Conservation (phyloP, 2,113 vertebrate genomes). For the Eulemur macaco region DNA sequence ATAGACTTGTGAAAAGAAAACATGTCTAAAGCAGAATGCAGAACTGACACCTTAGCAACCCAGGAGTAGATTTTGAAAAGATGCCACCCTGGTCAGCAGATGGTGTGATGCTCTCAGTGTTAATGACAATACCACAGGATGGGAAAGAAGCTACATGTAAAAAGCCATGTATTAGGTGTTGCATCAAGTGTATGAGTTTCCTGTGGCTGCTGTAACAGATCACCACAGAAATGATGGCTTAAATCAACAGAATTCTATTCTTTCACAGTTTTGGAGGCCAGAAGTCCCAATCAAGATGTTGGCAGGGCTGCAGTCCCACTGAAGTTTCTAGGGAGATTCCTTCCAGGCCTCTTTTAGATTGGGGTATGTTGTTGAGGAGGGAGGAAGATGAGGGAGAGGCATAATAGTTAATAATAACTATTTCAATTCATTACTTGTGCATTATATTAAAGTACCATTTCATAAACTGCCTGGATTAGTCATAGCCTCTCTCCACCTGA, state of each 20-base stretch:
- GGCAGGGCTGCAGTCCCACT: fast-evolving
- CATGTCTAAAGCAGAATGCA: neutral
- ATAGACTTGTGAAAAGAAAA: neutral
- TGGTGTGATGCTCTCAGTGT: no score
- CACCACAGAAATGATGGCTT: neutral
- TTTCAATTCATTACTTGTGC: neutral
- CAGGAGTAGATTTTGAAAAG: neutral
- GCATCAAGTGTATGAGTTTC: neutral
- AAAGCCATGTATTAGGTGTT: neutral
- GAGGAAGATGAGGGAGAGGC: neutral
- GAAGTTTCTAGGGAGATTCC: neutral
- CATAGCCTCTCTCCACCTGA: neutral
- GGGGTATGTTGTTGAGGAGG: no score
- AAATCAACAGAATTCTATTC: neutral
- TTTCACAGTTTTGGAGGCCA: neutral
- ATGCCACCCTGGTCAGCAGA: neutral
- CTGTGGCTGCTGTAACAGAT: neutral
- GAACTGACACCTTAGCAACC: no score
- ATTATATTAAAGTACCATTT: neutral
- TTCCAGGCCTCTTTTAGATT: neutral
- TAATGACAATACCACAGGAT: neutral
- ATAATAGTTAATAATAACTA: neutral
- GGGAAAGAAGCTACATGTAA: neutral
- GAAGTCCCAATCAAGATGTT: neutral
- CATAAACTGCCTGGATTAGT: neutral